Conservation (phyloP, 2,797 vertebrate species). For the Anguilla obscura region DNA sequence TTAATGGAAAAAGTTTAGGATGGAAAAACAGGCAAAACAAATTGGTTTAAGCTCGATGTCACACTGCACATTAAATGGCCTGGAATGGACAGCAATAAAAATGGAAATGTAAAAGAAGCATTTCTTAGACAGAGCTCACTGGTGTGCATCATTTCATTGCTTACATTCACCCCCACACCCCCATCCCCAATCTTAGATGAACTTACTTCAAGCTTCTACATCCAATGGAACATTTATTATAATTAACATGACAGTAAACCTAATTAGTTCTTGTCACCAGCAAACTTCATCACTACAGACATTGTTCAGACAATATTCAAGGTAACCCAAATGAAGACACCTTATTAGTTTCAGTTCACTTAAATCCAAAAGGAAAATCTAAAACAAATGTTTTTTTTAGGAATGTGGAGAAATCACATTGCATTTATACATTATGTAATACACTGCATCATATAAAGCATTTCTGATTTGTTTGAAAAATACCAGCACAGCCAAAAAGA, state of each 20-base stretch:
- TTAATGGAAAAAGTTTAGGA: conserved; percentile 66
- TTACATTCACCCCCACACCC: conserved; percentile 42
- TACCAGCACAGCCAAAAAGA: conserved; percentile 44
- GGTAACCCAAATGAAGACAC: not conserved
- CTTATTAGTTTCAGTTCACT: not conserved
- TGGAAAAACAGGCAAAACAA: conserved; percentile 61
- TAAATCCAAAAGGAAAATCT: not conserved
- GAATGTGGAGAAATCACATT: conserved; percentile 46
- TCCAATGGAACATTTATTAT: conserved; percentile 57
- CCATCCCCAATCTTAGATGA: conserved; percentile 52
- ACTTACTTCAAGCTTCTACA: conserved; percentile 52
- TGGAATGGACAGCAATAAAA: conserved; percentile 73
- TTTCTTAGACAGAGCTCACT: conserved; percentile 55
- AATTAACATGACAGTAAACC: conserved; percentile 60
- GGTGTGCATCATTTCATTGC: conserved; percentile 64
- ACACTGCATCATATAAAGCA: conserved; percentile 38
- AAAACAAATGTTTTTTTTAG: not conserved
- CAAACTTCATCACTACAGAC: conserved; percentile 42
- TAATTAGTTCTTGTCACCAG: conserved; percentile 54
- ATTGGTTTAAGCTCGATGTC: conserved; percentile 62
- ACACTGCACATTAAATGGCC: conserved; percentile 66
- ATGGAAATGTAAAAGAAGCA: conserved; percentile 71
- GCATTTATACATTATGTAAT: not conserved
- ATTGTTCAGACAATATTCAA: not conserved
- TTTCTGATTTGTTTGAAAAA: conserved; percentile 52